Percentiles rank a stretch among this genome's conserved stretches.
Evolutionary conservation across 2,797 vertebrate genomes (phyloP).

Genomic region (Monodelphis domestica): DNA sequence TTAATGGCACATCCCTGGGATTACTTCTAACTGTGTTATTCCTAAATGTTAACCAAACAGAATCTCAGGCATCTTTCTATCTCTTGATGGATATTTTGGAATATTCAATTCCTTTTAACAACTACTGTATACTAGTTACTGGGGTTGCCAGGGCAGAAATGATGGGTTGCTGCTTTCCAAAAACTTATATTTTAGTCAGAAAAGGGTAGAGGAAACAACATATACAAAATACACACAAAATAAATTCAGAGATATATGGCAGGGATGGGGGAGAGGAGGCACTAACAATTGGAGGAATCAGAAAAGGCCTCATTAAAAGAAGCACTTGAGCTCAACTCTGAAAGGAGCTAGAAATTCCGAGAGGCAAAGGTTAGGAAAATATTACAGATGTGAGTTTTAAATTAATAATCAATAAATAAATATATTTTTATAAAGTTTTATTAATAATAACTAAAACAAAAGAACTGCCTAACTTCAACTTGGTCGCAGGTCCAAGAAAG

Average conservation of each 20-base stretch:
- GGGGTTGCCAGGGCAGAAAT: neutral
- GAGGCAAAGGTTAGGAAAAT: too few species aligned
- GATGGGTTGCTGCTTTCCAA: neutral
- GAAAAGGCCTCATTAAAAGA: neutral
- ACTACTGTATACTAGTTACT: too few species aligned
- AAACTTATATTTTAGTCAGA: neutral
- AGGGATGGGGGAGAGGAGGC: too few species aligned
- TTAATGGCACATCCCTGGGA: too few species aligned
- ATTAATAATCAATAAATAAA: too few species aligned
- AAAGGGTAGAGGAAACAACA: neutral
- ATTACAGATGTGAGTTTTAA: too few species aligned
- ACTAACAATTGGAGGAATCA: neutral
- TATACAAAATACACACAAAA: neutral
- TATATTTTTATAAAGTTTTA: too few species aligned
- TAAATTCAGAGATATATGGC: too few species aligned
- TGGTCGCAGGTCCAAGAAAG: too few species aligned
- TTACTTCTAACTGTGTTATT: neutral
- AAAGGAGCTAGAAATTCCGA: neutral
- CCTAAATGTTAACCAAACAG: neutral
- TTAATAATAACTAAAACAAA: too few species aligned
- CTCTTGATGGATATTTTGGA: neutral
- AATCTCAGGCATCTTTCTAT: neutral
- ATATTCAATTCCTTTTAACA: neutral
- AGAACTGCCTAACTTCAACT: too few species aligned
- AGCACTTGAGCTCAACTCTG: neutral